phyloP scores from a whole-genome alignment of 2,797 vertebrate species.

The Hydrocynus forskahlii region DNA sequence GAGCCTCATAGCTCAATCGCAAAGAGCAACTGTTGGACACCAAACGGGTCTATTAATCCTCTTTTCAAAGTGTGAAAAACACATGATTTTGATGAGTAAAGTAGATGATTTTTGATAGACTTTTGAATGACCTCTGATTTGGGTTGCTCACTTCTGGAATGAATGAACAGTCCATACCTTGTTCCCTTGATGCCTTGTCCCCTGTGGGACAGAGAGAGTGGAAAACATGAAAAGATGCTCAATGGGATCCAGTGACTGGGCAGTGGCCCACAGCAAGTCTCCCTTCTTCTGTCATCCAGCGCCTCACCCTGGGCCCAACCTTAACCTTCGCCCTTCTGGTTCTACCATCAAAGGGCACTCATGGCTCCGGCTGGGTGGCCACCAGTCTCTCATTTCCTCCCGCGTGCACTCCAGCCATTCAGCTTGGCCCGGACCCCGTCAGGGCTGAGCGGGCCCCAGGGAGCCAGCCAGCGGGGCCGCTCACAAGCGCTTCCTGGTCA shows the following conservation, averaged over 20 bases:
- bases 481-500: constrained; percentile 82
- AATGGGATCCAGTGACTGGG: background rate
- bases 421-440: constrained; percentile 71
- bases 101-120: too few relatives aligned
- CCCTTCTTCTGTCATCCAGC: background rate
- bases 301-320: constrained; percentile 28
- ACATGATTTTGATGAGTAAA: too few relatives aligned
- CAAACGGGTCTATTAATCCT: too few relatives aligned
- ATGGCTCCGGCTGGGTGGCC: constrained; percentile 81
- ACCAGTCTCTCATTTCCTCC: constrained; percentile 80
- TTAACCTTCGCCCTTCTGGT: constrained; percentile 51
- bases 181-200: background rate
- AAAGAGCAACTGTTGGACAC: background rate
- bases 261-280: constrained; percentile 12
- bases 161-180: constrained; percentile 22
- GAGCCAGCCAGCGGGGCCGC: constrained; percentile 77
- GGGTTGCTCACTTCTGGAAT: background rate
- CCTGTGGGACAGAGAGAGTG: background rate
- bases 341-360: constrained; percentile 74
- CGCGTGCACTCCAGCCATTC: constrained; percentile 72
- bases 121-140: background rate
- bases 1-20: background rate
- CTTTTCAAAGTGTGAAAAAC: too few relatives aligned
- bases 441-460: constrained; percentile 81
- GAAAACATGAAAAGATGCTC: constrained; percentile 18